These are phyloP conservation scores for Anser cygnoides DNA, from an alignment of 2,113 vertebrate species.

Conservation along the genomic window DNA sequence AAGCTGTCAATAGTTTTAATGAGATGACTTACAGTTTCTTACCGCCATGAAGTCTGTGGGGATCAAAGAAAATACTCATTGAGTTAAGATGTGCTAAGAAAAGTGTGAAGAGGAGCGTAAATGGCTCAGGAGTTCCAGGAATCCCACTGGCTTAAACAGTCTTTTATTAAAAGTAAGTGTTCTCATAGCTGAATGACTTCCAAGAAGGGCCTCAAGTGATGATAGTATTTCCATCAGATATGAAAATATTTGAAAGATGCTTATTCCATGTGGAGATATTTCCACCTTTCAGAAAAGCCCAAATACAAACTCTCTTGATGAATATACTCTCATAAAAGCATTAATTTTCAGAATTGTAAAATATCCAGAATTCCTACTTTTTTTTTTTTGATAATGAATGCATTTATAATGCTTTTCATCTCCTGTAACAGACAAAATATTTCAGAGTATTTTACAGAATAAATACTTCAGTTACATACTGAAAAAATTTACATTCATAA, in stretches of 20 bases:
- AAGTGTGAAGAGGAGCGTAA: conserved; percentile 42
- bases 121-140: conserved; percentile 45
- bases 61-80: conserved; percentile 19
- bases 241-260: conserved; percentile 28
- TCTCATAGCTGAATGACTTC: conserved; percentile 53
- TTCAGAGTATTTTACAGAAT: neutral
- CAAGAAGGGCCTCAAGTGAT: conserved; percentile 43
- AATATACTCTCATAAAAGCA: neutral
- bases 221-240: conserved; percentile 33
- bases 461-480: neutral
- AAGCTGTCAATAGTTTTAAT: neutral
- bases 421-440: neutral
- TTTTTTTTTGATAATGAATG: neutral
- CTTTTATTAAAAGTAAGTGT: conserved; percentile 50
- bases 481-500: neutral
- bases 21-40: conserved; percentile 2
- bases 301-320: neutral
- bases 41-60: neutral
- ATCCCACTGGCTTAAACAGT: conserved; percentile 34
- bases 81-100: conserved; percentile 23
- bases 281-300: conserved; percentile 21
- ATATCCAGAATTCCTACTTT: neutral
- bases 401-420: neutral
- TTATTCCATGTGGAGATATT: conserved; percentile 37
- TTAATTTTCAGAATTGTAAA: neutral